A percentile compares a stretch with the other conserved stretches of the same genome.
phyloP scores from a whole-genome alignment of 2,888 invertebrate genomes.

The Zaprionus lineosus region DNA sequence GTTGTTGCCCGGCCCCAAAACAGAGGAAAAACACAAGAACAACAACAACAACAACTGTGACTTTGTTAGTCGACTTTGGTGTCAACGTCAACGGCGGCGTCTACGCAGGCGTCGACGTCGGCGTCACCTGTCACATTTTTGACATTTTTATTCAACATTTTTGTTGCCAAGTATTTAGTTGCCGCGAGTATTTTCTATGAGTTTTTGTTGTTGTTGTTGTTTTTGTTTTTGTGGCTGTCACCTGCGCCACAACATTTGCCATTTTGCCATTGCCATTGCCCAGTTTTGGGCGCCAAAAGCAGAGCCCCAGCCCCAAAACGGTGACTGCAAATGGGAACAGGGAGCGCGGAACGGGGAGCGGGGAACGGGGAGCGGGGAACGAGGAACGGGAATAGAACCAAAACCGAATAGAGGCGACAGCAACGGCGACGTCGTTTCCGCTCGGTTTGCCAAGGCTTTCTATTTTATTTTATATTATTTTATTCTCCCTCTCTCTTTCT shows the following conservation, averaged over 20 bases:
- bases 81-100: slow-evolving; percentile 32
- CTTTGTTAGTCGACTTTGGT: slow-evolving; percentile 32
- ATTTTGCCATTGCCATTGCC: too few relatives aligned
- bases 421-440: slow-evolving; percentile 40
- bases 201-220: slow-evolving; percentile 12
- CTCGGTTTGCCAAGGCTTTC: slow-evolving; percentile 37
- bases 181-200: slow-evolving; percentile 10
- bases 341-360: too few relatives aligned
- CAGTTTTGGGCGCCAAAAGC: slow-evolving; percentile 54
- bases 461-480: slow-evolving; percentile 6
- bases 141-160: slow-evolving; percentile 76
- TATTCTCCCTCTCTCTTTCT: neutral
- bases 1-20: slow-evolving; percentile 31
- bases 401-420: too few relatives aligned
- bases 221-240: slow-evolving; percentile 57
- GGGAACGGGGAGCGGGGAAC: too few relatives aligned
- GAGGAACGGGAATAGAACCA: slow-evolving; percentile 1
- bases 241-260: slow-evolving; percentile 66
- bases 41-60: slow-evolving; percentile 32
- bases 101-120: slow-evolving; percentile 37
- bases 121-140: slow-evolving; percentile 72
- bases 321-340: too few relatives aligned
- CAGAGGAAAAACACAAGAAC: slow-evolving; percentile 32
- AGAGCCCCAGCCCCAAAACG: too few relatives aligned
- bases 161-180: slow-evolving; percentile 49